Conservation (phyloP, 2,888 invertebrate genomes). For the Drosophila helvetica region DNA sequence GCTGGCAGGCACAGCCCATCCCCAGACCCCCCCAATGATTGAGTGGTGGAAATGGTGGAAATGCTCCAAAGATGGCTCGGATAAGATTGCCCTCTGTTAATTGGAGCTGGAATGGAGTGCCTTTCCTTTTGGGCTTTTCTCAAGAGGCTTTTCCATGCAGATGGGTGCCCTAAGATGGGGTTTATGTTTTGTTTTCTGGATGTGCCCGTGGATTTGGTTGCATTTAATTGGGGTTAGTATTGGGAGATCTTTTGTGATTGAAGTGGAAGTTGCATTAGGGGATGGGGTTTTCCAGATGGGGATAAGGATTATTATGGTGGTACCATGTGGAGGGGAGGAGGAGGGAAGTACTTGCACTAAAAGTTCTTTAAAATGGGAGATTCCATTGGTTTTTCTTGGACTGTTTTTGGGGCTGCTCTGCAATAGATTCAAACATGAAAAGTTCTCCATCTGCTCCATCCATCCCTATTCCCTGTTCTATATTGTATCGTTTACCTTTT, state of each 20-base stretch:
- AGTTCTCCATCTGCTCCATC: too few relatives aligned
- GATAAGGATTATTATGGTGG: not conserved
- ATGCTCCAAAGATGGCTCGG: conserved; percentile 24
- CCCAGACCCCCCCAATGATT: conserved; percentile 14
- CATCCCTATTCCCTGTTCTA: too few relatives aligned
- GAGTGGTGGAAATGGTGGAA: conserved; percentile 30
- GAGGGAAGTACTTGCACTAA: not conserved
- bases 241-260: not conserved
- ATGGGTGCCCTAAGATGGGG: conserved; percentile 2
- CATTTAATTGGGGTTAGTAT: conserved; percentile 17
- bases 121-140: conserved; percentile 1
- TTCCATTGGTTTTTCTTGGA: not conserved
- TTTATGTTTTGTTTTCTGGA: not conserved
- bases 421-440: too few relatives aligned
- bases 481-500: conserved; percentile 13
- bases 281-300: too few relatives aligned
- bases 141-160: conserved; percentile 19
- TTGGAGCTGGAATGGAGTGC: conserved; percentile 25
- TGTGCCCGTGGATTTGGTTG: conserved; percentile 8
- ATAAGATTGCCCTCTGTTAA: conserved; percentile 40
- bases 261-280: not conserved
- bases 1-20: not conserved
- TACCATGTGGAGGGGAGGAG: not conserved
- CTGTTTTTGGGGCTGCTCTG: too few relatives aligned
- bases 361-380: not conserved